Conservation (phyloP, 2,888 invertebrate genomes). For the Tridacna crocea region DNA sequence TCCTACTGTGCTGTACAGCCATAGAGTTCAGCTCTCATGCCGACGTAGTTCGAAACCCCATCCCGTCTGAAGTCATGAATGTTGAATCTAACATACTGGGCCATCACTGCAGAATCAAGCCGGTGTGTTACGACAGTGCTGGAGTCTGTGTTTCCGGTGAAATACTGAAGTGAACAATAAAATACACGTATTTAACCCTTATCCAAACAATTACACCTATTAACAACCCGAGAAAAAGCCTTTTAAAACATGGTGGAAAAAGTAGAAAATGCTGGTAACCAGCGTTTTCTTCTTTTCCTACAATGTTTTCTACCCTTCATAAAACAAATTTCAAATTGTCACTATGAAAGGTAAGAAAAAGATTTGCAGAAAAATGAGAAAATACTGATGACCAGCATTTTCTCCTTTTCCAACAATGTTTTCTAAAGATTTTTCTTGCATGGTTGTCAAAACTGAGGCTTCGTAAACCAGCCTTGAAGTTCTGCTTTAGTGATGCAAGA, state of each 20-base stretch:
- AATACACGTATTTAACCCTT: not conserved
- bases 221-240: not conserved
- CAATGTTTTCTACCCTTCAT: too few relatives aligned
- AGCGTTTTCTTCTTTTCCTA: too few relatives aligned
- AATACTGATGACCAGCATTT: too few relatives aligned
- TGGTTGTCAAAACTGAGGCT: too few relatives aligned
- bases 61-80: constrained; percentile 52
- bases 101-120: constrained; percentile 42
- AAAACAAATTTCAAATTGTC: too few relatives aligned
- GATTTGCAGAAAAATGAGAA: not conserved
- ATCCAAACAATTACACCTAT: not conserved
- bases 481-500: too few relatives aligned
- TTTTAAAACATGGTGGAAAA: not conserved
- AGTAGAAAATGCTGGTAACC: not conserved
- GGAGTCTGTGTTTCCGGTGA: constrained; percentile 54
- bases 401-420: too few relatives aligned
- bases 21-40: constrained; percentile 62
- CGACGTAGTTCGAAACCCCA: constrained; percentile 60
- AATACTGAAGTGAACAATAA: constrained; percentile 41
- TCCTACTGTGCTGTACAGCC: constrained; percentile 40
- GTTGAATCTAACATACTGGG: constrained; percentile 46
- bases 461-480: too few relatives aligned
- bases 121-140: constrained; percentile 40
- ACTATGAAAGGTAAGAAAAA: too few relatives aligned
- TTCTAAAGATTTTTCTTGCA: too few relatives aligned